Evolutionary conservation across 2,888 invertebrate species (phyloP), one percentile per base, ranked within the genome.

Genomic region (Eupithecia dodoneata): DNA sequence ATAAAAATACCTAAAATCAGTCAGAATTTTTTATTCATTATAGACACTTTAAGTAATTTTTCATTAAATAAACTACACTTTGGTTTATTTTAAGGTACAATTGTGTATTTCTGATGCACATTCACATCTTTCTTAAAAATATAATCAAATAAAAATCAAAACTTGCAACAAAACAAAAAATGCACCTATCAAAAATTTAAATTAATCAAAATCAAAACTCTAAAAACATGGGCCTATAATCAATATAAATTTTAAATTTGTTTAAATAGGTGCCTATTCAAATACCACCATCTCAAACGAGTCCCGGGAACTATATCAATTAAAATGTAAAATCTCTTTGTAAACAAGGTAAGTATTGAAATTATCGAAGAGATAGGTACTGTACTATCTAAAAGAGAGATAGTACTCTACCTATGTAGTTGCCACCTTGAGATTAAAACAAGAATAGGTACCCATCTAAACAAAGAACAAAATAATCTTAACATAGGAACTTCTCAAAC

Each of bases 401-500:
- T 30, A 30, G 30, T 30, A 30, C 30, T 30, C 30, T 30, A 30
- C 30, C 52, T 55, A 55, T 55, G 52, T 55, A 55, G 52, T 55
- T 55, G 52, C 52, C 52, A 55, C 52, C 52, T 55, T 55, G 52
- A 55, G 52, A 55, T 55, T 55, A 55, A 55, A 55, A 44, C 52
- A 55, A 55, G 52, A 55, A 55, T 55, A 44, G 13, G 15, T 55
- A 55, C 13, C 52, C 52, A 55, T 55, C 52, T 55, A 55, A 55
- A 55, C 52, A 55, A 55, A 55, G 12, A 55, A 55, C 52, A 55
- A 55, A 55, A 55, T 55, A 55, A 55, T 55, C 52, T 55, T 12
- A 55, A 55, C 52, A 55, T 55, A 55, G 52, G 52, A 55, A 55
- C 52, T 55, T 55, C 52, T 59, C 63, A 55, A 55, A 55, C 52